These are phyloP conservation scores for Scaptomyza polygonia DNA, from an alignment of 2,888 invertebrate genomes.

Conservation along the genomic window DNA sequence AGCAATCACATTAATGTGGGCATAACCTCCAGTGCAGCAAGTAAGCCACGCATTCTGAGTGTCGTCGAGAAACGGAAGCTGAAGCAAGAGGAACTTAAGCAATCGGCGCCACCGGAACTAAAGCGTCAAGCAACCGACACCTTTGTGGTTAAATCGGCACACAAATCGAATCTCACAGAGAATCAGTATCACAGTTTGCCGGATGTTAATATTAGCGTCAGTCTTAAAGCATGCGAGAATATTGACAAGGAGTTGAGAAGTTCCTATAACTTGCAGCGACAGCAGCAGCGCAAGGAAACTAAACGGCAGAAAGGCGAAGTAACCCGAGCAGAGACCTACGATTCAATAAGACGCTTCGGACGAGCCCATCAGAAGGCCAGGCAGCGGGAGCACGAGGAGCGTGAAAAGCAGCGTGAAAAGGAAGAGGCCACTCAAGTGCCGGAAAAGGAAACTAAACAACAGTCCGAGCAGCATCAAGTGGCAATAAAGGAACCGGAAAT, in stretches of 20 bases:
- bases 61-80: slow-evolving; percentile 84
- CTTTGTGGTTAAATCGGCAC: slow-evolving; percentile 37
- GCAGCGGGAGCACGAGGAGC: slow-evolving; percentile 76
- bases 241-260: slow-evolving; percentile 89
- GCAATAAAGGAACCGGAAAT: slow-evolving; percentile 34
- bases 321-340: slow-evolving; percentile 79
- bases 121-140: slow-evolving; percentile 72
- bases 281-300: slow-evolving; percentile 66
- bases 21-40: slow-evolving; percentile 81
- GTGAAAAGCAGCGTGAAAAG: slow-evolving; percentile 52
- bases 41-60: slow-evolving; percentile 86
- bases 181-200: slow-evolving; percentile 90
- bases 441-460: slow-evolving; percentile 41
- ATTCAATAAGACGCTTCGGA: slow-evolving; percentile 83
- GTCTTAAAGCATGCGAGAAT: slow-evolving; percentile 89
- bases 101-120: slow-evolving; percentile 47
- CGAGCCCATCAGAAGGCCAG: slow-evolving; percentile 82
- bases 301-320: slow-evolving; percentile 49
- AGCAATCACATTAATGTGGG: slow-evolving; percentile 34
- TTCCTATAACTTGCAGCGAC: slow-evolving; percentile 81
- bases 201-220: slow-evolving; percentile 89
- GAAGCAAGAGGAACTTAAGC: slow-evolving; percentile 59
- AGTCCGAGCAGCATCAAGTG: slow-evolving; percentile 32
- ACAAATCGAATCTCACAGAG: slow-evolving; percentile 85
- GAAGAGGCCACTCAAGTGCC: slow-evolving; percentile 37